Conservation (phyloP, 2,113 vertebrate genomes). For the Chaetorhynchus papuensis region DNA sequence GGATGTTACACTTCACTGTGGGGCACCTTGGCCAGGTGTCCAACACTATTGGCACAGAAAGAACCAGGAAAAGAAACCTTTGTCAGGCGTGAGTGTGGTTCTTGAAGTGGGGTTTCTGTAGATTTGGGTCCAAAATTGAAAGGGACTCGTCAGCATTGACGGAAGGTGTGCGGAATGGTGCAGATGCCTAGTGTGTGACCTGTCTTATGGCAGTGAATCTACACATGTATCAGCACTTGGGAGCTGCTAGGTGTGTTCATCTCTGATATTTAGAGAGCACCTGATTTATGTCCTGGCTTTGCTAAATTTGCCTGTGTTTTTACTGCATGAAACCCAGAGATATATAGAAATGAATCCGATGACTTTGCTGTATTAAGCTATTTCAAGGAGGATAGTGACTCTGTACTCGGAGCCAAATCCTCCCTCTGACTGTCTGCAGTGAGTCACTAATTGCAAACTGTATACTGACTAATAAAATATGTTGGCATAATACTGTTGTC, state of each 20-base stretch:
- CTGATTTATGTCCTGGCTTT: neutral
- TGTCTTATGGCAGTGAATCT: neutral
- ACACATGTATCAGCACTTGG: neutral
- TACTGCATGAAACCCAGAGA: neutral
- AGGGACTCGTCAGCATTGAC: neutral
- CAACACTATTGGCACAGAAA: neutral
- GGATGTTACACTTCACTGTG: neutral
- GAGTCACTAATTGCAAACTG: slow-evolving; percentile 56
- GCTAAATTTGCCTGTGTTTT: neutral
- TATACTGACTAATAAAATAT: slow-evolving; percentile 54
- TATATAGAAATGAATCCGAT: neutral
- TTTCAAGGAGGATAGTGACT: slow-evolving; percentile 2
- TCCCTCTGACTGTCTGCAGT: slow-evolving; percentile 32
- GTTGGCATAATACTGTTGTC: slow-evolving; percentile 53
- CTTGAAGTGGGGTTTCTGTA: neutral
- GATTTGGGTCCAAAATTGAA: neutral
- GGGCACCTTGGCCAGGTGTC: neutral
- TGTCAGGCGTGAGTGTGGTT: neutral
- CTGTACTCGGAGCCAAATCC: neutral
- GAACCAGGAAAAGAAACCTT: neutral
- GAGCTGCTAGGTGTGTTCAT: neutral
- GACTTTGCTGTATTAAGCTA: neutral
- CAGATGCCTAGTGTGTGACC: neutral
- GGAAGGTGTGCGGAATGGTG: neutral
- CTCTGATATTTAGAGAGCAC: neutral